Percentiles rank a stretch among this genome's conserved stretches.
Conservation (phyloP, 2,113 vertebrate genomes). For the Rhynchopsitta pachyrhyncha region DNA sequence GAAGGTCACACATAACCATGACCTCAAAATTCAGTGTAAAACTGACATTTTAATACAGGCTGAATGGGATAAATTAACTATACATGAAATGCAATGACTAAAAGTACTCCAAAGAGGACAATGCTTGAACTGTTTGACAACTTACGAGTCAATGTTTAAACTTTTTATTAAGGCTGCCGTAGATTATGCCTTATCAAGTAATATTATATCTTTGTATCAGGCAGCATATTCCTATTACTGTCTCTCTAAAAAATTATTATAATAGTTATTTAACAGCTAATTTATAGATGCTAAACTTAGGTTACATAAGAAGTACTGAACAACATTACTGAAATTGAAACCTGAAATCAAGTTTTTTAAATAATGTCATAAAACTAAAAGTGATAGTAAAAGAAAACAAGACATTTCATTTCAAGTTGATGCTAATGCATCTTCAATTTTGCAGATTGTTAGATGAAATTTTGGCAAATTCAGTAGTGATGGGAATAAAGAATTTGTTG, state of each 20-base stretch:
- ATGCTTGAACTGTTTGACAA: constrained; percentile 1
- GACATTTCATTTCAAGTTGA: background rate
- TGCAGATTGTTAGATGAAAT: background rate
- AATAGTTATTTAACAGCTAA: background rate
- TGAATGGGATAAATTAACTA: constrained; percentile 49
- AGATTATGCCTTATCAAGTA: background rate
- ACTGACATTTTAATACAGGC: constrained; percentile 35
- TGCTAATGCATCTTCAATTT: background rate
- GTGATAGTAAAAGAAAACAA: background rate
- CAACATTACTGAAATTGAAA: background rate
- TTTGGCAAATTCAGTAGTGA: background rate
- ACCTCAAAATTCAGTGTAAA: constrained; percentile 50
- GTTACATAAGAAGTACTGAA: background rate
- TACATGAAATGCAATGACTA: constrained; percentile 13
- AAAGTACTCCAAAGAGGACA: constrained; percentile 11
- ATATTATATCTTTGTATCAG: background rate
- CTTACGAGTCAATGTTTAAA: background rate
- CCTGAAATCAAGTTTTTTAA: background rate
- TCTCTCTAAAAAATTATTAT: background rate
- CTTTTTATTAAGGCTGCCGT: background rate
- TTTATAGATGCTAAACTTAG: background rate
- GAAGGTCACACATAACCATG: constrained; percentile 18
- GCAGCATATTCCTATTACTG: background rate
- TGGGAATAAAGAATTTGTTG: background rate
- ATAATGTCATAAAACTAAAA: background rate